Base-by-base conservation (phyloP, 1,140 invertebrate genomes). In the Drosophila albomicans region DNA sequence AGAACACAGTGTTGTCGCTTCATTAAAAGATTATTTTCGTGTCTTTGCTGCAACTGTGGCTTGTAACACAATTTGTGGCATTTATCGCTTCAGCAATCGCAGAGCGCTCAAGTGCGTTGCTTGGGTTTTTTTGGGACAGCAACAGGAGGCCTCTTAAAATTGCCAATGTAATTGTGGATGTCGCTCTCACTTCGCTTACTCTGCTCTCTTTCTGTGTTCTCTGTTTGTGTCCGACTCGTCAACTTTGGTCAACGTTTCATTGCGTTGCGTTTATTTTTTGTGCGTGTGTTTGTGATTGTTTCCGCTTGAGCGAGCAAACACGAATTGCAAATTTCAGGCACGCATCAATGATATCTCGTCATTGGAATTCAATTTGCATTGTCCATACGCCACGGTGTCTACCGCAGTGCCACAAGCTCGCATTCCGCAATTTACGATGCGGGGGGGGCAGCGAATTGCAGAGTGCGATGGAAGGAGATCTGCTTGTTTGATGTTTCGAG, bases 341-440 rank as follows among this genome's bases (percentile, higher is more conserved):
- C 85, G 85, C 84, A 89, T 84, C 85, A 89, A 73, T 89, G 81
- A 84, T 78, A 88, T 69, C 84, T 82, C 80, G 84, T 84, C 84
- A 88, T 81, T 84, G 84, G 74, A 84, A 88, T 88, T 88, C 84
- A 88, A 89, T 89, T 88, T 88, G 85, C 80, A 88, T 88, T 84
- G 84, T 84, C 75, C 84, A 72, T 65, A 45, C 58, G 54, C 71
- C 46, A 32, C 46, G 65, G 4, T 35, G 69, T 57, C 56, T 65
- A 64, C 61, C 69, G 62, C 79, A 71, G 67, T 56, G 73, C 74
- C 76, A 54, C 79, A 79, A 76, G 49, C 57, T 54, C 66, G 32
- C 49, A 75, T 45, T 67, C 64, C 30, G 38, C 64, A 52, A 41
- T 67, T 67, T 49, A 65, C 70, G 46, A 45, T 52, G 35, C 8